Conservation (phyloP, 2,797 vertebrate genomes). For the Silurus aristotelis region DNA sequence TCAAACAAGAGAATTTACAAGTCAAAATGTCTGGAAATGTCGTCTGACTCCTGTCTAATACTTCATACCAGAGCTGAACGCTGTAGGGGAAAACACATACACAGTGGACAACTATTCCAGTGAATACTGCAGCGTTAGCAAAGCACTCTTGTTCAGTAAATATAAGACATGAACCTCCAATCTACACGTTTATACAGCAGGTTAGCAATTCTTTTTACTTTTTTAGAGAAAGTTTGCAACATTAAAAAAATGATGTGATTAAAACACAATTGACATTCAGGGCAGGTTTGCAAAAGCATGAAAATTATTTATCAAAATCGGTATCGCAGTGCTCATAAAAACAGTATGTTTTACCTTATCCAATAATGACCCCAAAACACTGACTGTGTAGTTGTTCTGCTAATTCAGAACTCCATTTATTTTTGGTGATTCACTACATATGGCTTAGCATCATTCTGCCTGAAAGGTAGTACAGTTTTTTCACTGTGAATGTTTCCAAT, state of each 20-base stretch:
- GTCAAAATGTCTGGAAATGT: slow-evolving; percentile 12
- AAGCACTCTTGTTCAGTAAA: neutral
- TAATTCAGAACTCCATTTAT: neutral
- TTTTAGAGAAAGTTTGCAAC: neutral
- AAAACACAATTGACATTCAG: neutral
- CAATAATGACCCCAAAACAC: neutral
- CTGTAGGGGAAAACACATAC: neutral
- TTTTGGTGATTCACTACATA: neutral
- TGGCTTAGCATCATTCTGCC: neutral
- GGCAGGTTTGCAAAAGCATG: neutral
- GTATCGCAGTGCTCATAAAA: neutral
- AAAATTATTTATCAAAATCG: neutral
- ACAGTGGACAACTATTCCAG: slow-evolving; percentile 3
- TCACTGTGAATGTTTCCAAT: neutral
- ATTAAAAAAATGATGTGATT: neutral
- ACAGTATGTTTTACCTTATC: neutral
- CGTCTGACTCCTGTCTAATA: neutral
- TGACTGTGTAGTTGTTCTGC: neutral
- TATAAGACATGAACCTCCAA: neutral
- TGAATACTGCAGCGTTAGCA: too few relatives aligned
- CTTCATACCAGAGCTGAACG: neutral
- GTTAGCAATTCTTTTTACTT: neutral
- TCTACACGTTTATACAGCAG: too few relatives aligned
- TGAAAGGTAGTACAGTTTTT: neutral
- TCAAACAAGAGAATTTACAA: slow-evolving; percentile 39